Conservation (phyloP, 2,113 vertebrate species). For the Lontra canadensis region DNA sequence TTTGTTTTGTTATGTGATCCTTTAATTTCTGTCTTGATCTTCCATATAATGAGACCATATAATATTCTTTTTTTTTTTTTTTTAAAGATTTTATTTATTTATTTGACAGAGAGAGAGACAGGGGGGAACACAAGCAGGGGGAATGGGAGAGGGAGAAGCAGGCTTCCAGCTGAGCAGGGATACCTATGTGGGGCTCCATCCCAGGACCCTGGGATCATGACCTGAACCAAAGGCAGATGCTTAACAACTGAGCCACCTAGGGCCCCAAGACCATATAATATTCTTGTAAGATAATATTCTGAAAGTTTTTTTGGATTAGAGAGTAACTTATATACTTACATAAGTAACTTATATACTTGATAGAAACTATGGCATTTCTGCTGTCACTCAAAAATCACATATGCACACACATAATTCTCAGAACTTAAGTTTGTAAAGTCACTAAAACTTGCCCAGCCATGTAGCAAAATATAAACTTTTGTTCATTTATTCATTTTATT, state of each 20-base stretch:
- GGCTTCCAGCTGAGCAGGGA: no score
- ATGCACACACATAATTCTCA: not conserved
- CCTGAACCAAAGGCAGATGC: no score
- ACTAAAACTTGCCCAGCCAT: not conserved
- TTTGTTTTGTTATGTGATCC: not conserved
- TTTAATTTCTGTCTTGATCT: slow-evolving; percentile 15
- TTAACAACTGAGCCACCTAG: no score
- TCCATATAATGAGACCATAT: not conserved
- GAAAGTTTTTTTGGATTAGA: not conserved
- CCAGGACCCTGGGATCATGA: no score
- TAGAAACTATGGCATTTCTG: not conserved
- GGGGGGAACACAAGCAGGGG: no score
- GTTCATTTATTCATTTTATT: not conserved
- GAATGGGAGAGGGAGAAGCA: no score
- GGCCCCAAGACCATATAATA: not conserved
- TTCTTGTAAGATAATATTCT: not conserved
- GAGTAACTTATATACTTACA: not conserved
- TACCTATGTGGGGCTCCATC: accelerated
- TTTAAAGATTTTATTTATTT: no score
- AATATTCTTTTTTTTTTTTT: not conserved
- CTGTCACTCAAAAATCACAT: not conserved
- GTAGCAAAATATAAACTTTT: not conserved
- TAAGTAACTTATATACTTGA: not conserved
- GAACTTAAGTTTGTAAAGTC: slow-evolving; percentile 10
- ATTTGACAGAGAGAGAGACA: no score